phyloP scores from a whole-genome alignment of 2,888 invertebrate genomes.

The Cryptus armator region DNA sequence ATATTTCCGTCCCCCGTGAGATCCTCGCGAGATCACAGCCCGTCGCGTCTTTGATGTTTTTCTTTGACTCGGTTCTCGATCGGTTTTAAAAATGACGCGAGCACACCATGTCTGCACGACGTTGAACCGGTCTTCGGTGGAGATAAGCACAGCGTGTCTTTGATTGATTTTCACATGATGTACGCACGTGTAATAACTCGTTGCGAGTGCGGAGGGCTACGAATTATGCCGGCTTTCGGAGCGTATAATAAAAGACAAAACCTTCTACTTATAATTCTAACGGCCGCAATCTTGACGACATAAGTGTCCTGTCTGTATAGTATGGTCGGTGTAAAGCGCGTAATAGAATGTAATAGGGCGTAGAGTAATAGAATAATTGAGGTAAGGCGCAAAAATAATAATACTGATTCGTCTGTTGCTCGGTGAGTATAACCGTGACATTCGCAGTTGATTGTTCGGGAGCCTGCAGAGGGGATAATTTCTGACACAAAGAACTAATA shows the following conservation, averaged over 20 bases:
- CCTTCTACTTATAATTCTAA: slow-evolving; percentile 22
- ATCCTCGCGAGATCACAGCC: slow-evolving; percentile 63
- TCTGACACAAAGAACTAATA: slow-evolving; percentile 71
- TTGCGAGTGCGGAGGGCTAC: slow-evolving; percentile 34
- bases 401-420: slow-evolving; percentile 25
- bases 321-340: background rate
- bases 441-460: slow-evolving; percentile 48
- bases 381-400: background rate
- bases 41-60: slow-evolving; percentile 65
- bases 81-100: slow-evolving; percentile 62
- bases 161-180: slow-evolving; percentile 68
- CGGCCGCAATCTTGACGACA: background rate
- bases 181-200: slow-evolving; percentile 67
- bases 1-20: slow-evolving; percentile 67
- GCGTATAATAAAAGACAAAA: background rate
- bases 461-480: slow-evolving; percentile 57
- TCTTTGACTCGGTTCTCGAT: slow-evolving; percentile 48
- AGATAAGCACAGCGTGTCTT: slow-evolving; percentile 59
- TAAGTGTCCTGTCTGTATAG: background rate
- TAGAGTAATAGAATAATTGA: slow-evolving; percentile 38
- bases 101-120: slow-evolving; percentile 36
- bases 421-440: slow-evolving; percentile 36
- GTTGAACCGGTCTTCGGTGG: slow-evolving; percentile 61
- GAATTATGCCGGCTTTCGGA: slow-evolving; percentile 49
- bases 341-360: slow-evolving; percentile 31